Evolutionary conservation across 2,797 vertebrate species (phyloP).

Genomic region (Dipus sagitta): DNA sequence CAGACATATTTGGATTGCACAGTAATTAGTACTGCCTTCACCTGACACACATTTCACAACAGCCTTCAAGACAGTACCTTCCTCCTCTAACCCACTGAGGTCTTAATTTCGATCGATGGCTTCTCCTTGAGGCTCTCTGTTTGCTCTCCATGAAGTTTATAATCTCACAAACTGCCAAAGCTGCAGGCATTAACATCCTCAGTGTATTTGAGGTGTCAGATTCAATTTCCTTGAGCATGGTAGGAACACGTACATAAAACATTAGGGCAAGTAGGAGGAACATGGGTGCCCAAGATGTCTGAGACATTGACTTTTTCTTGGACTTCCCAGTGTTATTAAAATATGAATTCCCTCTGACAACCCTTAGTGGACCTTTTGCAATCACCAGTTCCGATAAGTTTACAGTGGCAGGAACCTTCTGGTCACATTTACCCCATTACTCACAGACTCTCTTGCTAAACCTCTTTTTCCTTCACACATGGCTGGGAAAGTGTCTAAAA

Average conservation of each 20-base stretch:
- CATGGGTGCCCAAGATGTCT: not conserved
- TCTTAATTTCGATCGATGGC: slow-evolving; percentile 91
- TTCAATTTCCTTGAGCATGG: not conserved
- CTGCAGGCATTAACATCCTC: slow-evolving; percentile 23
- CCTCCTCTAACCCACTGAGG: slow-evolving; percentile 86
- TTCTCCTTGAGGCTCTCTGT: slow-evolving; percentile 85
- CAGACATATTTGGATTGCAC: slow-evolving; percentile 86
- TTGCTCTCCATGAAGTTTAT: slow-evolving; percentile 75
- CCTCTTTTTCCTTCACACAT: not conserved
- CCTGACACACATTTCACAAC: slow-evolving; percentile 89
- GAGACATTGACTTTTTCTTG: not conserved
- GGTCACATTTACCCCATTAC: not conserved
- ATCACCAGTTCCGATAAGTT: not conserved
- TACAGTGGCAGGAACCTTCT: not conserved
- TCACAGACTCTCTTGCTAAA: not conserved
- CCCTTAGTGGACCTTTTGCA: not conserved
- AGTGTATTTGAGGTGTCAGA: not conserved
- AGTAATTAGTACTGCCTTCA: slow-evolving; percentile 91
- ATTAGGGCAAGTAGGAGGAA: not conserved
- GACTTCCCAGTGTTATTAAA: not conserved
- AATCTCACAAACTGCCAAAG: slow-evolving; percentile 71
- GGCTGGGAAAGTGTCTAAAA: not conserved
- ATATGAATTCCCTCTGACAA: not conserved
- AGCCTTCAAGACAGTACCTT: slow-evolving; percentile 88
- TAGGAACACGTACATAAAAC: slow-evolving; percentile 41